Base-by-base conservation (phyloP, 1,140 invertebrate genomes). In the Microvelia longipes region DNA sequence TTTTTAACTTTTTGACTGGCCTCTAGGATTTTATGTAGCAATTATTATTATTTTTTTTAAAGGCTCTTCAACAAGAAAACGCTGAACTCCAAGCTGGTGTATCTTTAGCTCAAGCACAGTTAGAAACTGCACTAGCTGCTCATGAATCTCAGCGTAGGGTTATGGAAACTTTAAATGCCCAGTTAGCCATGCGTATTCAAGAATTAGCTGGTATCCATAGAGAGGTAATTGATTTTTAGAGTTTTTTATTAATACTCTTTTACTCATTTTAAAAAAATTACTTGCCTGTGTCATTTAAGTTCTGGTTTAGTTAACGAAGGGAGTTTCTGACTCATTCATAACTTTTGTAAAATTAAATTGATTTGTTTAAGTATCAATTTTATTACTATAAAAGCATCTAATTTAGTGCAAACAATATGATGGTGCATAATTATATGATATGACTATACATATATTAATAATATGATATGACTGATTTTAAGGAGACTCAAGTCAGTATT, bases 131-230 rank as follows among this genome's bases (percentile, higher is more conserved):
- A 2, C 80, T 91, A 67, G 85, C 87, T 70, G 86, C 89, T 24
- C 90, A 93, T 77, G 91, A 93, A 79, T 87, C 89, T 64, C 91
- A 93, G 79, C 84, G 88, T 74, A 86, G 91, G 76, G 90, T 94
- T 72, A 83, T 95, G 70, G 86, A 93, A 73, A 90, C 90, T 61
- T 80, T 96, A 63, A 94, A 94, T 79, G 83, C 87, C 71, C 88
- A 93, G 80, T 81, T 96, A 72, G 89, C 90, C 67, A 83, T 86
- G 63, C 89, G 91, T 76, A 88, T 96, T 72, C 90, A 92, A 77
- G 93, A 95, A 80, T 82, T 95, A 77, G 88, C 88, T 71, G 87
- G 86, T 71, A 89, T 93, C 78, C 91, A 93, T 80, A 86, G 88
- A 79, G 91, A 93, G 84, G 87, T 93, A 73, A 15, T 28, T 30